Base-by-base conservation (phyloP, 2,113 vertebrate species). In the Mandrillus leucophaeus region DNA sequence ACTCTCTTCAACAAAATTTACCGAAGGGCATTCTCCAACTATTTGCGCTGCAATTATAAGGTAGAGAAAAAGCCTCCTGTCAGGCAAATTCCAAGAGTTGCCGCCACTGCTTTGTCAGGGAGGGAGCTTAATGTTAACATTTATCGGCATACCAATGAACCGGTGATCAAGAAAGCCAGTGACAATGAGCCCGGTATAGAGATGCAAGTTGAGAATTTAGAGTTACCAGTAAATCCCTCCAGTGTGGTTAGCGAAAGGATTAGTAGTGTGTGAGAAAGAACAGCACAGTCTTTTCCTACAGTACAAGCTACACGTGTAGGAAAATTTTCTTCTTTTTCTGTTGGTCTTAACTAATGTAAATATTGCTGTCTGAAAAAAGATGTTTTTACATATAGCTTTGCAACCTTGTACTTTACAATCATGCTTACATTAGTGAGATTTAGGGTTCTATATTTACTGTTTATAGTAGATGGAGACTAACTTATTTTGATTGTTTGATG, bases 1-100 rank as follows among this genome's bases (percentile, higher is more conserved):
- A 99, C 99, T 0, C 99, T 99, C 97, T 99, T 99, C 98, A 99
- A 99, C 96, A 99, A 99, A 98, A 99, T 99, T 27, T 99, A 99
- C 98, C 99, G 99, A 97, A 99, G 99, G 93, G 99, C 99, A 27
- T 99, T 99, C 98, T 99, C 99, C 97, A 99, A 98, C 96, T 99
- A 99, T 97, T 99, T 99, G 98, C 98, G 99, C 94, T 99, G 99
- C 97, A 99, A 98, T 11, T 99, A 99, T 91, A 98, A 98, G 97
- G 92, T 98, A 35, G 97, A 90, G 5, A 99, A 97, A 96, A 99
- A 98, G 27, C 98, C 99, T 3, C 97, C 98, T 0, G 93, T 99
- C 10, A 92, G 98, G 11, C 99, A 99, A 16, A 99, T 99, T 30
- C 99, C 99, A 38, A 98, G 99, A n/a, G 98, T 99, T 30, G 96